These are phyloP conservation scores for Takifugu ocellatus DNA, from an alignment of 2,797 vertebrate genomes.

Conservation along the genomic window DNA sequence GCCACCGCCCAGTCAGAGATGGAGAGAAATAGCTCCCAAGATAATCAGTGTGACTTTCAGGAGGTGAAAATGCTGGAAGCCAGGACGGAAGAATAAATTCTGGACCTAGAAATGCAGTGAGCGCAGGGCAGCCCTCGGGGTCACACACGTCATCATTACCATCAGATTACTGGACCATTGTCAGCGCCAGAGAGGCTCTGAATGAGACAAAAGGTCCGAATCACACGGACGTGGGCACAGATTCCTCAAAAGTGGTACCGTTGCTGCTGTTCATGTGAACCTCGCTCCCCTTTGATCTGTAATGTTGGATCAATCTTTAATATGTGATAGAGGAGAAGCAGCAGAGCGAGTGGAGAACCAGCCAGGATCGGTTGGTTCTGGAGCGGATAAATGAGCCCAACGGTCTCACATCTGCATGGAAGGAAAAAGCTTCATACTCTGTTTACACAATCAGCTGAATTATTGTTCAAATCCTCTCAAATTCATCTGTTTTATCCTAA, in stretches of 20 bases:
- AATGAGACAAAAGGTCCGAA: conserved; percentile 22
- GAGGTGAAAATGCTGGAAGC: conserved; percentile 30
- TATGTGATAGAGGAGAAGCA: too few species aligned
- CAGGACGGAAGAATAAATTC: conserved; percentile 26
- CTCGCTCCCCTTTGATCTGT: too few species aligned
- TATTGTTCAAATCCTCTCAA: too few species aligned
- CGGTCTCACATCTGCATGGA: too few species aligned
- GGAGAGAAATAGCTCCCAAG: conserved; percentile 27
- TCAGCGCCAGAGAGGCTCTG: conserved; percentile 12
- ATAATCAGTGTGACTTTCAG: conserved; percentile 26
- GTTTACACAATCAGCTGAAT: too few species aligned
- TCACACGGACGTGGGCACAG: conserved; percentile 14
- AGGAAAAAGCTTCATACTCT: too few species aligned
- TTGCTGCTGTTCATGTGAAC: too few species aligned
- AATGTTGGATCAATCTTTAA: too few species aligned
- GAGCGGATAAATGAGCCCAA: too few species aligned
- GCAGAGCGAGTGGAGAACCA: too few species aligned
- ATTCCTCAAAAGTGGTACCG: not conserved
- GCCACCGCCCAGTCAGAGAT: conserved; percentile 36
- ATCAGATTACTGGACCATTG: conserved; percentile 15
- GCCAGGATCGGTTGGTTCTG: too few species aligned
- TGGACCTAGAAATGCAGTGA: conserved; percentile 9
- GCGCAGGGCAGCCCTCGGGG: conserved; percentile 23
- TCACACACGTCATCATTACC: conserved; percentile 28
- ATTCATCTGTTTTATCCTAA: too few species aligned